A percentile compares a stretch with the other conserved stretches of the same genome.
phyloP scores from a whole-genome alignment of 2,888 invertebrate species.

The Penaeus monodon region DNA sequence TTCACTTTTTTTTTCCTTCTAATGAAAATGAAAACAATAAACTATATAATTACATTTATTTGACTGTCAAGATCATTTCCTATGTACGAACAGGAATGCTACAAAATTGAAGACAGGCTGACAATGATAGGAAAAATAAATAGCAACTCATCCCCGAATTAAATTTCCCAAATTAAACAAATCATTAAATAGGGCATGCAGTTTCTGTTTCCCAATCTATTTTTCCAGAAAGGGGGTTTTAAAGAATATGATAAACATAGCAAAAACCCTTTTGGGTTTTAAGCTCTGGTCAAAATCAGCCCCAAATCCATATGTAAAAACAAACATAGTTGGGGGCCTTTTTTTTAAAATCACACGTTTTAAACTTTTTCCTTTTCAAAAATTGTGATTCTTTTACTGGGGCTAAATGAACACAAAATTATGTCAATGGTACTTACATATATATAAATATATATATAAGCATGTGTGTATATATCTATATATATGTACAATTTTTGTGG shows the following conservation, averaged over 20 bases:
- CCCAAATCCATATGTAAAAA: conserved; percentile 1
- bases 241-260: neutral
- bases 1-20: neutral
- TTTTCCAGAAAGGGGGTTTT: neutral
- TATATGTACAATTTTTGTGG: no score
- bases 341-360: neutral
- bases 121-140: conserved; percentile 44
- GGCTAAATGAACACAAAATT: neutral
- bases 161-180: conserved; percentile 3
- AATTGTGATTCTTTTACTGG: no score
- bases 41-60: conserved; percentile 32
- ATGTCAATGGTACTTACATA: no score
- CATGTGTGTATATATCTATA: no score
- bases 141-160: conserved; percentile 22
- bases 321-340: conserved; percentile 11
- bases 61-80: conserved; percentile 24
- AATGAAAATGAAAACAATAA: neutral
- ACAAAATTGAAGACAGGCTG: conserved; percentile 25
- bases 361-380: no score
- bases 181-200: conserved; percentile 23
- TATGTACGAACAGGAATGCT: conserved; percentile 37
- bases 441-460: no score
- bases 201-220: conserved; percentile 14
- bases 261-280: neutral
- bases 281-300: conserved; percentile 9